Base-by-base conservation (phyloP, 2,888 invertebrate genomes). In the Matsumyia berberina region DNA sequence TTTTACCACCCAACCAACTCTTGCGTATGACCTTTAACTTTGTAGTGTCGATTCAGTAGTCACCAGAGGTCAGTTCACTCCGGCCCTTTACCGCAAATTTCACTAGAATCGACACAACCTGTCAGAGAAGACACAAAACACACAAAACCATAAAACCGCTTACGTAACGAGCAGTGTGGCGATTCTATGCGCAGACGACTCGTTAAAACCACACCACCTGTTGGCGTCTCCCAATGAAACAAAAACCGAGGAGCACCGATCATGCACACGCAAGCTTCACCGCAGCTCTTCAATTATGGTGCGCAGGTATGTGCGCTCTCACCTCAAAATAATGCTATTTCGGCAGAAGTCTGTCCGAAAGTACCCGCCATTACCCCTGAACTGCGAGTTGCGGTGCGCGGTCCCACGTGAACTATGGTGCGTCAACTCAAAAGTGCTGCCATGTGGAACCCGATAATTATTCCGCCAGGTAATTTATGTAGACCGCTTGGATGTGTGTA, bases 381-480 rank as follows among this genome's bases (percentile, higher is more conserved):
- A 42, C n/a, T 24, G 12, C 1, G 12, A n/a, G n/a, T n/a, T n/a
- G n/a, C n/a, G n/a, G n/a, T n/a, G n/a, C n/a, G n/a, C n/a, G 4
- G 72, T 73, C 83, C 73, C 83, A 79, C 60, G 72, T 73, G 62
- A 78, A 73, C 60, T 19, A 72, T 42, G 37, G 49, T 79, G 79
- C 69, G 81, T 85, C 79, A 70, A 17, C 49, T 62, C 49, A 19
- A 57, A 62, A 55, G 72, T 57, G 73, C 79, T 69, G 64, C 79
- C 29, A 80, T 74, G 74, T 80, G 83, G 80, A 85, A 85, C 80
- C 44, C 62, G 64, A 67, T 73, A 69, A 85, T 85, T 74, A 79
- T 80, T 80, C 83, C 80, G 74, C 69, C 83, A 85, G 29, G 57
- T 70, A 67, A 78, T 69, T 83, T 73, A 80, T 85, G 74, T 74